These are phyloP conservation scores for Himalopsyche anomala DNA, from an alignment of 2,888 invertebrate species.

Conservation along the genomic window DNA sequence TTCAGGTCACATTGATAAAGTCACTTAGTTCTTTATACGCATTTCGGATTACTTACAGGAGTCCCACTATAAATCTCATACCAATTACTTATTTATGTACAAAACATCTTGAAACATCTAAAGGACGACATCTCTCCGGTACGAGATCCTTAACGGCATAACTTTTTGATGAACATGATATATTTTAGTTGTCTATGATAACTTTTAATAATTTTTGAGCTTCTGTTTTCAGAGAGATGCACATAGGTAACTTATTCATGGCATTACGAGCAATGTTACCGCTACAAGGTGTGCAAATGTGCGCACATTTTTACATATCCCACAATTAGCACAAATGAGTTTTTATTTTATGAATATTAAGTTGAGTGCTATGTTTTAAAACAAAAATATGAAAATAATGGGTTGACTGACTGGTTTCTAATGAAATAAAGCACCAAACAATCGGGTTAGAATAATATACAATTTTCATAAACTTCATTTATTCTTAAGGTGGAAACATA, in stretches of 20 bases:
- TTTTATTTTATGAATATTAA: no score
- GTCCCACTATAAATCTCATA: constrained; percentile 62
- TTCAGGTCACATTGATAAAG: constrained; percentile 60
- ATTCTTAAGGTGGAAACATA: no score
- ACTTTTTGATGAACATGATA: background rate
- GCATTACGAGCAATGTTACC: no score
- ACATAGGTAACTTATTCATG: background rate
- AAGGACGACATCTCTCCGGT: background rate
- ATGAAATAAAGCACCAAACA: no score
- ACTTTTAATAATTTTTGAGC: background rate
- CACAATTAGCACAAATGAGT: no score
- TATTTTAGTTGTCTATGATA: background rate
- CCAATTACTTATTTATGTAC: constrained; percentile 31
- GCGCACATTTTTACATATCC: no score
- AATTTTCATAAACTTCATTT: no score
- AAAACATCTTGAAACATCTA: background rate
- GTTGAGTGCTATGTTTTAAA: no score
- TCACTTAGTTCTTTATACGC: constrained; percentile 46
- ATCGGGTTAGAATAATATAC: no score
- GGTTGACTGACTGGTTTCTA: no score
- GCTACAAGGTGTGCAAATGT: no score
- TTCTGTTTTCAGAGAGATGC: background rate
- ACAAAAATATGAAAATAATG: no score
- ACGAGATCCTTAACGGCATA: background rate
- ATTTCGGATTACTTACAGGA: constrained; percentile 57